A percentile compares a stretch with the other conserved stretches of the same genome.
These are phyloP conservation scores for Drosophila cognata DNA, from an alignment of 2,888 invertebrate species.

Conservation along the genomic window DNA sequence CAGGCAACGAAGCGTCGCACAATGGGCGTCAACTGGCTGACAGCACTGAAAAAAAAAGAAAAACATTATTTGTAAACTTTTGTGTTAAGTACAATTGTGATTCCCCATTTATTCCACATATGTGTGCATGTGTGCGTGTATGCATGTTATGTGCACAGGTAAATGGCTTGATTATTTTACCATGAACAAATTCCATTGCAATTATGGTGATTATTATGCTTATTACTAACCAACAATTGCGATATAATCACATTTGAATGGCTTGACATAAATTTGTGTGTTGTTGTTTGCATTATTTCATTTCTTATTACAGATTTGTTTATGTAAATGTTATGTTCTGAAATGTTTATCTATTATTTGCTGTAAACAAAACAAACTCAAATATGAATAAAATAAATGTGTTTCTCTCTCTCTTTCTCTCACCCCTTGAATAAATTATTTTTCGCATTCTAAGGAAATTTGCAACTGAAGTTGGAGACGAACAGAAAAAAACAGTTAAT, in stretches of 20 bases:
- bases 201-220: constrained; percentile 33
- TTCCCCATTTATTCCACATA: constrained; percentile 4
- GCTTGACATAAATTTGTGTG: background rate
- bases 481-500: background rate
- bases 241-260: constrained; percentile 9
- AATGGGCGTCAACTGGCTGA: constrained; percentile 52
- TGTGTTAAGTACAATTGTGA: constrained; percentile 30
- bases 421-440: background rate
- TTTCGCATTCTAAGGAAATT: background rate
- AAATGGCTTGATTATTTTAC: constrained; percentile 25
- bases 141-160: background rate
- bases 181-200: constrained; percentile 29
- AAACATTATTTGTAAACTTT: constrained; percentile 19
- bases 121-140: background rate
- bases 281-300: background rate
- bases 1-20: constrained; percentile 68
- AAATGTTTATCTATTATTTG: background rate
- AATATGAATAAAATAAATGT: background rate
- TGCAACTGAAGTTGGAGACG: background rate
- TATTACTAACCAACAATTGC: constrained; percentile 9
- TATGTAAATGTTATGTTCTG: background rate
- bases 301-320: background rate
- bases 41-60: constrained; percentile 17
- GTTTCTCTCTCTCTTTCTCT: background rate
- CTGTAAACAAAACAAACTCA: background rate